A percentile compares a stretch with the other conserved stretches of the same genome.
Evolutionary conservation across 2,113 vertebrate species (phyloP).

Genomic region (Cheilinus undulatus): DNA sequence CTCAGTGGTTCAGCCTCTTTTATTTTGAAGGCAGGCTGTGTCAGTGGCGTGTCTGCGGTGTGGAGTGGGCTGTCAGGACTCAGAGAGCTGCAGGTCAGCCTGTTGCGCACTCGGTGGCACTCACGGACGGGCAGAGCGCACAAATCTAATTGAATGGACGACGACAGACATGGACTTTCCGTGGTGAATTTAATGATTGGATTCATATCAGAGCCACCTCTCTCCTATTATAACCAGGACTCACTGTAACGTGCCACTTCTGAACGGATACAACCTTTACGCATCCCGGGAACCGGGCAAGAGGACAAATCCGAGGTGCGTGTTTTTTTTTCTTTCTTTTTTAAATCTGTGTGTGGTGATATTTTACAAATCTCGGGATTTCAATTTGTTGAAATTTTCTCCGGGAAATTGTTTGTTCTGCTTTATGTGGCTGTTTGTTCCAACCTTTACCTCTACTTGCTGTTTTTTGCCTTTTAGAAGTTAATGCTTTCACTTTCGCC

Average conservation of each 20-base stretch:
- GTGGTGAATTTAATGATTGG: slow-evolving; percentile 2
- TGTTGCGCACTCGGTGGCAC: slow-evolving; percentile 60
- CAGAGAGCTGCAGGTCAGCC: slow-evolving; percentile 26
- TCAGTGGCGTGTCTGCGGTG: slow-evolving; percentile 4
- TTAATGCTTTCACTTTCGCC: slow-evolving; percentile 64
- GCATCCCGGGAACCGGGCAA: slow-evolving; percentile 19
- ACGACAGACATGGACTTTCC: slow-evolving; percentile 23
- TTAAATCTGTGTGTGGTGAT: too few species aligned
- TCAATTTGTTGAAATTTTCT: not conserved
- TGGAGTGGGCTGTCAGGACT: slow-evolving; percentile 22
- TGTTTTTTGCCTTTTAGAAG: not conserved
- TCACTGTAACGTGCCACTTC: not conserved
- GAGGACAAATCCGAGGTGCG: slow-evolving; percentile 41
- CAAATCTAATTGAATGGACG: slow-evolving; percentile 11
- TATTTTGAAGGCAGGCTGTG: slow-evolving; percentile 55
- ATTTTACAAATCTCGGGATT: not conserved
- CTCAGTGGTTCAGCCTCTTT: not conserved
- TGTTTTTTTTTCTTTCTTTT: slow-evolving; percentile 9
- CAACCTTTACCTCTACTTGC: not conserved
- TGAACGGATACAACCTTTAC: slow-evolving; percentile 19
- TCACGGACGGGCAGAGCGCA: slow-evolving; percentile 2
- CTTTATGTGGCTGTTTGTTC: not conserved
- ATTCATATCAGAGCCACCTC: not conserved
- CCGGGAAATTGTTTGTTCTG: not conserved
- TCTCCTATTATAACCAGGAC: not conserved